Evolutionary conservation across 1,140 invertebrate genomes (phyloP), one percentile per base, ranked within the genome.

Genomic region (Neelides sp.): DNA sequence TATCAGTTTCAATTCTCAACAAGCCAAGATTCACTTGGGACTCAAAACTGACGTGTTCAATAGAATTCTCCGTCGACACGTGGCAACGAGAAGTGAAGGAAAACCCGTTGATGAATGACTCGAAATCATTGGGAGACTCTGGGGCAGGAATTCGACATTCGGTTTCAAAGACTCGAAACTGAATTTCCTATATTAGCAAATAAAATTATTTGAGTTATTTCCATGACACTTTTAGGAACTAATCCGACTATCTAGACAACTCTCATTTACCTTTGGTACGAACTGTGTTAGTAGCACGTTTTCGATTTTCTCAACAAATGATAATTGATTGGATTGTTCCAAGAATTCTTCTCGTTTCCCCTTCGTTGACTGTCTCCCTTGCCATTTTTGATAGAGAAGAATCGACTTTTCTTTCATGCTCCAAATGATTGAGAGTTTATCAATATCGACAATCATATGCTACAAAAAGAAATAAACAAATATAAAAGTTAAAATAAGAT

Each of bases 131-230:
- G 10, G 49, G 34, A 3, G 49, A 48, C 5, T 50, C 43, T 22
- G 27, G 24, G 35, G 54, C 55, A 12, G 37, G 43, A n/a, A 57
- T 61, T 41, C 49, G 44, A 34, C 58, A 61, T 39, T 61, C 55
- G 0, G 58, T 61, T 42, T 61, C 58, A 32, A 54, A 61, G 30
- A 61, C 57, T 27, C 58, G 17, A 30, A 61, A 61, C 45, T 57
- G 55, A 5, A 55, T 41, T 36, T 61, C 54, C 58, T 61, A 24
- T 4, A 47, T 36, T 49, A 3, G 24, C 23, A 40, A 24, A 39
- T 39, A 50, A 15, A 15, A 45, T 40, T 20, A 5, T 5, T 7
- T 19, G 15, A 27, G 8, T 12, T 45, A 28, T n/a, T 28, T 28
- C 40, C 10, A 23, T 12, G 5, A 40, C 8, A 48, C 36, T 13